Evolutionary conservation across 2,113 vertebrate species (phyloP).

Genomic region (Trematomus loennbergii): DNA sequence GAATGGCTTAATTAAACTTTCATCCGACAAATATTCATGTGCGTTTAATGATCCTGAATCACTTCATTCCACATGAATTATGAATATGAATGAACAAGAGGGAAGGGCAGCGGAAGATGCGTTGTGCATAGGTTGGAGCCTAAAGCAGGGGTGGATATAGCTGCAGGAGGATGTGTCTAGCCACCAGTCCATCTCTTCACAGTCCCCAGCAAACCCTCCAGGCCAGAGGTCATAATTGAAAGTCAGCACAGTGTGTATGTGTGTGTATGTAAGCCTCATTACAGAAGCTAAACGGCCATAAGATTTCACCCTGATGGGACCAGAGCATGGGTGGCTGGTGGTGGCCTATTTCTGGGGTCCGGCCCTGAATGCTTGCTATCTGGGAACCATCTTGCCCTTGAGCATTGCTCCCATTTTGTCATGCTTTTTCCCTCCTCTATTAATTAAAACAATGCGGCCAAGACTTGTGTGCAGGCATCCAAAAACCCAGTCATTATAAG

Average conservation of each 20-base stretch:
- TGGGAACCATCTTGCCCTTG: constrained; percentile 49
- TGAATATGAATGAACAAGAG: constrained; percentile 75
- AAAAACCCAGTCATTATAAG: constrained; percentile 21
- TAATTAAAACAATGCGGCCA: constrained; percentile 57
- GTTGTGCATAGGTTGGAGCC: constrained; percentile 37
- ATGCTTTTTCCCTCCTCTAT: constrained; percentile 15
- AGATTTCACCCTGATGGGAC: constrained; percentile 52
- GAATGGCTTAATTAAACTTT: constrained; percentile 74
- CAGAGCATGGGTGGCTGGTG: constrained; percentile 41
- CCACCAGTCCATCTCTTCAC: constrained; percentile 61
- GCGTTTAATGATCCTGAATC: constrained; percentile 76
- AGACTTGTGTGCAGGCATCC: constrained; percentile 27
- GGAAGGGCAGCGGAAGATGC: constrained; percentile 26
- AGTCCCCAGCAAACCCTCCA: constrained; percentile 39
- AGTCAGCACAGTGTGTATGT: constrained; percentile 23
- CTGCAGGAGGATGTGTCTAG: constrained; percentile 40
- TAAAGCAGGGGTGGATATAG: constrained; percentile 38
- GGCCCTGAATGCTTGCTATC: constrained; percentile 20
- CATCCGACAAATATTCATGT: constrained; percentile 77
- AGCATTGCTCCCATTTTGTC: constrained; percentile 53
- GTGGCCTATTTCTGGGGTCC: constrained; percentile 70
- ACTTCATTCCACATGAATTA: constrained; percentile 79
- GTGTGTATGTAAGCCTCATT: constrained; percentile 42
- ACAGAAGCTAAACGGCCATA: constrained; percentile 23
- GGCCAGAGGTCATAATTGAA: constrained; percentile 59